Evolutionary conservation across 1,140 invertebrate genomes (phyloP), one percentile per base, ranked within the genome.

Genomic region (Cryptotermes secundus): DNA sequence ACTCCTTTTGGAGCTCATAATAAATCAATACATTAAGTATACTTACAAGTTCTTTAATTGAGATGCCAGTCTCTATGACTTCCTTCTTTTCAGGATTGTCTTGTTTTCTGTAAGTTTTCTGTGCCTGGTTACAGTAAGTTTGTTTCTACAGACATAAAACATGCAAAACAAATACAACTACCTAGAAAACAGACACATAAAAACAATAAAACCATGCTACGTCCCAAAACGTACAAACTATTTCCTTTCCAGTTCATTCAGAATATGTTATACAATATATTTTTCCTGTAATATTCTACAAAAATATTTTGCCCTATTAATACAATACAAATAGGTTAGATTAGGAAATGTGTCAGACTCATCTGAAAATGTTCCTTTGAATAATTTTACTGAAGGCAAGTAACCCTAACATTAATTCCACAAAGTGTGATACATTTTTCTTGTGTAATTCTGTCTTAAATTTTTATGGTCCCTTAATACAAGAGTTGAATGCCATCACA

Each of bases 31-130:
- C 59, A n/a, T 65, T 14, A 65, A n/a, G 59, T 65, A 9, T 65
- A 82, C 81, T 82, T 36, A 82, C 81, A 14, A 82, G 81, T 49
- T 82, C 81, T 31, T 82, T 82, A 53, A 82, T 82, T 7, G 81
- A 82, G 35, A 82, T 82, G 7, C 81, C 81, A 26, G 81, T 82
- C 16, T n/a, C 81, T 42, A 82, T 82, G 38, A 49, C 12, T n/a
- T 26, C 4, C 81, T 82, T 53, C 81, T 49, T 49, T 49, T 82
- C 81, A 42, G 35, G 42, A 49, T 38, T 53, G 24, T 82, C 53
- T 49, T 42, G 42, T n/a, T 53, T 49, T 26, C 35, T 53, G n/a
- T 36, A 82, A 53, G 38, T 82, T 82, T 82, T 82, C 42, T 31
- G 34, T 42, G 81, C 81, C 53, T 82, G 34, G 35, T 36, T 82